Base-by-base conservation (phyloP, 2,797 vertebrate species). In the Ataeniobius toweri region DNA sequence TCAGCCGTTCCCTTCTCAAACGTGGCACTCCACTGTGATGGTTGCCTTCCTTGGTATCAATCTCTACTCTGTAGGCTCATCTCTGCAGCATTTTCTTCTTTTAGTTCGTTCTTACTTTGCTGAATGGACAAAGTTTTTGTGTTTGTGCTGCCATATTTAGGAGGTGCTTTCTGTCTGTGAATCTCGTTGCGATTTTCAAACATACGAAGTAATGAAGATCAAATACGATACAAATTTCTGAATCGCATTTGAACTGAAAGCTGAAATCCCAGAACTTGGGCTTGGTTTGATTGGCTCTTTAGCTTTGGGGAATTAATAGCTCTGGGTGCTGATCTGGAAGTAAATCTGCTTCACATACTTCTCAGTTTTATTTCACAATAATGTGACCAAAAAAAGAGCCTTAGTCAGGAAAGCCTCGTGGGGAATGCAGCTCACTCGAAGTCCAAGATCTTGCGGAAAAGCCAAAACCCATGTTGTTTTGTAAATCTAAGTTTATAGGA, bases 361-460 rank as follows among this genome's bases (percentile, higher is more conserved):
- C 68, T 80, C 36, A 44, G 74, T 83, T 91, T 89, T 83, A 89
- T 89, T 89, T 84, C 22, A 31, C 75, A 85, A 83, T 75, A 79
- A 78, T 53, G 65, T 79, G 63, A 75, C 87, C 89, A 89, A 89
- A 90, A 87, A 91, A 91, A 92, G 80, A 79, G 12, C 46, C 68
- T 77, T 58, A 83, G 72, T 65, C 73, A 71, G 75, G 81, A 79
- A 87, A 71, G 80, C 85, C 73, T 75, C n/a, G 75, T 6, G 73
- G 82, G 86, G 86, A 90, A 91, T 87, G 88, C 73, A 71, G 67
- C 80, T 89, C 86, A 83, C 81, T 85, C 76, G 63, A 81, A 83
- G 68, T 24, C 70, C 70, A 73, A 86, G 85, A 82, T 6, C 3
- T 41, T 61, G 75, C 74, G 70, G 58, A 80, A 82, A 90, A 74